Base-by-base conservation (phyloP, 2,888 invertebrate genomes). In the Dicyrtoma fusca region DNA sequence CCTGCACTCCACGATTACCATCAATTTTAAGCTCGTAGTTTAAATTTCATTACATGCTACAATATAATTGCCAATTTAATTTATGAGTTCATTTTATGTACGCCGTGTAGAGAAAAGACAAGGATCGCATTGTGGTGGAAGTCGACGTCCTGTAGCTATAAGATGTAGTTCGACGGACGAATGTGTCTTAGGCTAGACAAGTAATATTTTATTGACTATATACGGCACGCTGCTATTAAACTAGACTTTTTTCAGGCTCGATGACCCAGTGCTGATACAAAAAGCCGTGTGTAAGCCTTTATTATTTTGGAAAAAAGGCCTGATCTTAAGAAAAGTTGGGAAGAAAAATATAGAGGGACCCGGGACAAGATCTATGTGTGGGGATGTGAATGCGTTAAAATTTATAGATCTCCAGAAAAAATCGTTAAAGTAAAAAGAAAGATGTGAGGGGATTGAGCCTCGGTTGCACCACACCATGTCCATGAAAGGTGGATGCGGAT, bases 41-140 rank as follows among this genome's bases (percentile, higher is more conserved):
- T 25, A 51, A 65, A 65, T 65, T 65, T 51, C 65, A 26, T 49
- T 47, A 64, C 64, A 21, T 64, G 25, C 10, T n/a, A 42, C 64
- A 55, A 34, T 53, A 66, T 66, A 53, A 66, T 66, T 66, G 53
- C 55, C 66, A 66, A 25, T 55, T 51, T 51, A 66, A 55, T 66
- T 66, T 66, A 66, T 42, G 66, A n/a, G 55, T 21, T 21, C 55
- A 19, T 66, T 66, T 66, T 55, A 66, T 66, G 53, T 66, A 59
- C 34, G 34, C 34, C 34, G 34, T 34, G 34, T 34, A 8, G 34
- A 34, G 3, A 34, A 34, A 34, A 8, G 34, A 34, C 34, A 34
- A 5, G 3, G 34, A 3, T 34, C 8, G 34, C 34, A 34, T 34
- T 34, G 34, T 34, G 34, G 3, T 3, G 4, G 8, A 34, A 34